Conservation (phyloP, 2,888 invertebrate genomes). For the Lycocerus yunnanus region DNA sequence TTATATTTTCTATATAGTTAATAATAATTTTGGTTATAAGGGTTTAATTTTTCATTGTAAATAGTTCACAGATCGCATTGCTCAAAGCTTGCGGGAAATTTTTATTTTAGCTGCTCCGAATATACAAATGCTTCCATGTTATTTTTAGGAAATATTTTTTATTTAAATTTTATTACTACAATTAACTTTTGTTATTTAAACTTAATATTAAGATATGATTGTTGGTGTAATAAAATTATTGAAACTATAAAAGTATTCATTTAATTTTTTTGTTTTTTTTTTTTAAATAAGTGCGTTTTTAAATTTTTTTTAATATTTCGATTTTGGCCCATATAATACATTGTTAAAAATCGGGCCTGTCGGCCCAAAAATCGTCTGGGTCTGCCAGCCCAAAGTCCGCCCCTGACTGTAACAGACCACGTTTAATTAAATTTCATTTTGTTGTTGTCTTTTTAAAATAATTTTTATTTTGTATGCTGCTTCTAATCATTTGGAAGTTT, state of each 20-base stretch:
- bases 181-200: conserved; percentile 57
- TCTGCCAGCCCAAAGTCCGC: no score
- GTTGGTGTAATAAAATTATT: conserved; percentile 58
- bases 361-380: no score
- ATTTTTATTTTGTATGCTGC: no score
- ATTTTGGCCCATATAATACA: no score
- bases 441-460: no score
- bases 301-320: no score
- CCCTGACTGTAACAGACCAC: no score
- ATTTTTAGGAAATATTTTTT: conserved; percentile 49
- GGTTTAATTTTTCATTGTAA: conserved; percentile 45
- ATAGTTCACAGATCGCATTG: conserved; percentile 44
- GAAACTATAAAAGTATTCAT: conserved; percentile 33
- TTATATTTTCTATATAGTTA: conserved; percentile 33
- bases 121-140: conserved; percentile 52
- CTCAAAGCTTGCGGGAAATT: conserved; percentile 48
- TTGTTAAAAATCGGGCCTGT: no score
- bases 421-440: no score
- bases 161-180: conserved; percentile 54
- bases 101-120: conserved; percentile 47
- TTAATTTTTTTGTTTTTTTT: not conserved
- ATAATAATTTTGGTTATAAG: conserved; percentile 43
- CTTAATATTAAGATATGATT: conserved; percentile 58
- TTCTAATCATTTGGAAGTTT: no score
- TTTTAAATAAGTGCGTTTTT: no score